Percentiles rank a stretch among this genome's conserved stretches.
Evolutionary conservation across 1,140 invertebrate species (phyloP).

Genomic region (Zelostemma sp.): DNA sequence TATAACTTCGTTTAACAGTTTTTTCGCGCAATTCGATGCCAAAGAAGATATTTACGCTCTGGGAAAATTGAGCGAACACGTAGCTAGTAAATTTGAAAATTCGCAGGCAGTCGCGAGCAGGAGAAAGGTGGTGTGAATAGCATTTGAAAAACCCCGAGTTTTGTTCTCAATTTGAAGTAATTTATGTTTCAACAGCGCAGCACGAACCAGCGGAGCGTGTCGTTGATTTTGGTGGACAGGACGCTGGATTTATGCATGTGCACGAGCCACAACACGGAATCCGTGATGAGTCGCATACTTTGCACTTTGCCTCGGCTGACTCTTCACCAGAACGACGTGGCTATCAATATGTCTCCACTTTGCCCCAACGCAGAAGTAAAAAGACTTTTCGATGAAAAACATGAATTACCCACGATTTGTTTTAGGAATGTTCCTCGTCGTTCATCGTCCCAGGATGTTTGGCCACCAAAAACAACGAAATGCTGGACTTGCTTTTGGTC

Average conservation of each 20-base stretch:
- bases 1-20: conserved; percentile 72
- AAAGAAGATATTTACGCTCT: conserved; percentile 77
- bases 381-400: too few species aligned
- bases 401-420: too few species aligned
- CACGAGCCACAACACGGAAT: conserved; percentile 74
- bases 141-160: too few species aligned
- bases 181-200: conserved; percentile 22
- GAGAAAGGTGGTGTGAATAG: conserved; percentile 68
- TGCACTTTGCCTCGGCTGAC: conserved; percentile 74
- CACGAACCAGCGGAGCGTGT: conserved; percentile 66
- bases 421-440: conserved; percentile 52
- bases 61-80: conserved; percentile 74
- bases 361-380: conserved; percentile 72
- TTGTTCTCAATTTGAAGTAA: conserved; percentile 31
- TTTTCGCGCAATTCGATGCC: conserved; percentile 73
- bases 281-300: conserved; percentile 75
- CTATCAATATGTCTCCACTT: conserved; percentile 75
- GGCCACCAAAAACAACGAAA: conserved; percentile 54
- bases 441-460: conserved; percentile 62
- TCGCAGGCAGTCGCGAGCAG: conserved; percentile 69
- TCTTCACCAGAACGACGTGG: conserved; percentile 76
- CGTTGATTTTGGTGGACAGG: conserved; percentile 77
- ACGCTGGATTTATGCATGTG: conserved; percentile 76
- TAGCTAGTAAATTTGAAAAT: conserved; percentile 75
- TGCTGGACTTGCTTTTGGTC: conserved; percentile 71